These are phyloP conservation scores for Colletes collaris DNA, from an alignment of 2,888 invertebrate genomes.

Conservation along the genomic window DNA sequence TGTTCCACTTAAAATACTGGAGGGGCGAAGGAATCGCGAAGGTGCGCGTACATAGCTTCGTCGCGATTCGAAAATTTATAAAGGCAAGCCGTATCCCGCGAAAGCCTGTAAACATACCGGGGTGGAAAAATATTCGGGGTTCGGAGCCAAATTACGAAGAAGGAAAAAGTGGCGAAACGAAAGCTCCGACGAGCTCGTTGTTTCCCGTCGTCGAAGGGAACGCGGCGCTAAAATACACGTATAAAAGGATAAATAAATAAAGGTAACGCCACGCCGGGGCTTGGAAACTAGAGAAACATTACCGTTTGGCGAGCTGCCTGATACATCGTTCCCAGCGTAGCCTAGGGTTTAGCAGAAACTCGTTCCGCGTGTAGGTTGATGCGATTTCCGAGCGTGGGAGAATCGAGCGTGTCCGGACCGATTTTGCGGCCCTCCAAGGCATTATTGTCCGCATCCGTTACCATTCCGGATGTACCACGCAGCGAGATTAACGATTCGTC, in stretches of 20 bases:
- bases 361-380: conserved; percentile 27
- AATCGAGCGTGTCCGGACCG: conserved; percentile 39
- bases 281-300: conserved; percentile 27
- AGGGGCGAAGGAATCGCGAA: neutral
- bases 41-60: neutral
- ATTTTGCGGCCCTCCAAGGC: conserved; percentile 48
- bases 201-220: neutral
- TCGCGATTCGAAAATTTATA: conserved; percentile 5
- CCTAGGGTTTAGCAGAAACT: conserved; percentile 19
- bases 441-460: conserved; percentile 76
- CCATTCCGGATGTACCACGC: conserved; percentile 67
- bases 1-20: neutral
- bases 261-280: neutral
- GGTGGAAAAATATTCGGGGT: neutral
- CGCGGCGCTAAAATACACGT: neutral
- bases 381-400: conserved; percentile 49
- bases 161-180: neutral
- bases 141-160: neutral
- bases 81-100: neutral
- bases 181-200: neutral
- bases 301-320: conserved; percentile 54
- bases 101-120: neutral
- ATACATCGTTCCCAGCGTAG: conserved; percentile 7
- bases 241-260: conserved; percentile 32
- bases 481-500: conserved; percentile 78